phyloP scores from a whole-genome alignment of 2,113 vertebrate genomes.

The Tretioscincus oriximinensis region DNA sequence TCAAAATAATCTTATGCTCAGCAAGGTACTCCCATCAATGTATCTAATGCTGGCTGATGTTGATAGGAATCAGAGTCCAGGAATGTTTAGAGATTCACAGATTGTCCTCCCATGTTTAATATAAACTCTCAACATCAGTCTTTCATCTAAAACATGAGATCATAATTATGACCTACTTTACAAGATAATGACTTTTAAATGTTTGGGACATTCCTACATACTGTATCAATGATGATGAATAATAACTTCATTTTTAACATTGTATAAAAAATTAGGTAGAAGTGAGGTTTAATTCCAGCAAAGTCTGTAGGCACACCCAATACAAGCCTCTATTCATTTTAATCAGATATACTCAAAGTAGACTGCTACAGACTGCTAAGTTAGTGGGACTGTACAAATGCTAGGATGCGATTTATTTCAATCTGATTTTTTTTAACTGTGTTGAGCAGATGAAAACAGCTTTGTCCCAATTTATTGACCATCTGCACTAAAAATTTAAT shows the following conservation, averaged over 20 bases:
- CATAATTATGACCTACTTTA: conserved; percentile 8
- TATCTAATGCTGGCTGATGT: background rate
- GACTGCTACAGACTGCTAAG: no score
- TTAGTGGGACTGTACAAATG: no score
- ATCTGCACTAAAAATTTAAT: no score
- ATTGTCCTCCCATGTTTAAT: background rate
- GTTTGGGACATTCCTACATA: background rate
- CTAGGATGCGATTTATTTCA: no score
- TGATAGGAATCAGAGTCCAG: background rate
- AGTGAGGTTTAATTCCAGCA: background rate
- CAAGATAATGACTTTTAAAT: background rate
- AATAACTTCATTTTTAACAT: background rate
- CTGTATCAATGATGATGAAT: background rate
- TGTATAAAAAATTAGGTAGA: background rate
- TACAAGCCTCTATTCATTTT: background rate
- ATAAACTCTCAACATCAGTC: background rate
- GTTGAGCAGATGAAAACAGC: no score
- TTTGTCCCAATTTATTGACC: no score
- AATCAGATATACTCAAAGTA: background rate
- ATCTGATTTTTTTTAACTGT: no score
- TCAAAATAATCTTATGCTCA: background rate
- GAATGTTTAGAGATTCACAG: background rate
- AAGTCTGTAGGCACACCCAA: background rate
- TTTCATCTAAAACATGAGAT: background rate
- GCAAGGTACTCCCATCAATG: background rate